Evolutionary conservation across 2,888 invertebrate species (phyloP).

Genomic region (Pharmacophagus antenor): DNA sequence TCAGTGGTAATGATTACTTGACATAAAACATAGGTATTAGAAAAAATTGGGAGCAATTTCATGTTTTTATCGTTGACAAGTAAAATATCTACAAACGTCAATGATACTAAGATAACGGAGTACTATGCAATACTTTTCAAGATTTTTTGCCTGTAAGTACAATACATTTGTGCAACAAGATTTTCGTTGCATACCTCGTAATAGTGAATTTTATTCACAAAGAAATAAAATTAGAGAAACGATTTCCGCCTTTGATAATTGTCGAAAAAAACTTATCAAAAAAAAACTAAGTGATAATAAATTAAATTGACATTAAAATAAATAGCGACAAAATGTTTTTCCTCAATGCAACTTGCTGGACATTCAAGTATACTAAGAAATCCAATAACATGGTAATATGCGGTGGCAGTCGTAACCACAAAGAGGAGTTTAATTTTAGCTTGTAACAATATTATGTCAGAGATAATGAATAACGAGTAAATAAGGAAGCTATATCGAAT

Average conservation of each 20-base stretch:
- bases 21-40: not conserved
- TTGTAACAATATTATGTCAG: not conserved
- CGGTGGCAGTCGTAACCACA: conserved; percentile 12
- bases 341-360: not conserved
- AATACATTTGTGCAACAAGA: too few species aligned
- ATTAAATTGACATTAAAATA: too few species aligned
- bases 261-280: too few species aligned
- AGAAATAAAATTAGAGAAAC: too few species aligned
- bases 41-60: not conserved
- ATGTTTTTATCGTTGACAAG: not conserved
- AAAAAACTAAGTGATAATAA: too few species aligned
- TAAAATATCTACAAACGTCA: not conserved
- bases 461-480: not conserved
- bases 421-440: not conserved
- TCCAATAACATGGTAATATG: conserved; percentile 8
- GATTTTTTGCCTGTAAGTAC: too few species aligned
- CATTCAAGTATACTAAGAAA: conserved; percentile 2
- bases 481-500: not conserved
- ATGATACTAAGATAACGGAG: not conserved
- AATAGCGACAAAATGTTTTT: not conserved
- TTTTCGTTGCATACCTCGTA: too few species aligned
- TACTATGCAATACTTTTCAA: not conserved
- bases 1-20: not conserved
- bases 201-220: too few species aligned
- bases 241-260: too few species aligned